These are phyloP conservation scores for Stercorarius parasiticus DNA, from an alignment of 2,113 vertebrate genomes.

Conservation along the genomic window DNA sequence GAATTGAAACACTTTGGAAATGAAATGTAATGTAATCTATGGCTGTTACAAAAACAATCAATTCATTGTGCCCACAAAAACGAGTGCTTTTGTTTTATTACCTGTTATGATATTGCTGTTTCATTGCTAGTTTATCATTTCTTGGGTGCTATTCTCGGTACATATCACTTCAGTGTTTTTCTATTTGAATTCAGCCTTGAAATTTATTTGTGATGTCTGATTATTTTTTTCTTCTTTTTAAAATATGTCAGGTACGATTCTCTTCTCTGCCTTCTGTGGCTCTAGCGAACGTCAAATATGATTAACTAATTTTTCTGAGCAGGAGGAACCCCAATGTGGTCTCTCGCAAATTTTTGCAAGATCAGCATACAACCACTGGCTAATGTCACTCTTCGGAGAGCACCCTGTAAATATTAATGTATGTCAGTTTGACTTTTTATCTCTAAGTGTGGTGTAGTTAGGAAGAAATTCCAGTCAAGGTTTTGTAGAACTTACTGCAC, in stretches of 20 bases:
- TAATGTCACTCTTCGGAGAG: neutral
- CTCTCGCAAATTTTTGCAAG: constrained; percentile 11
- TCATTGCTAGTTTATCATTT: neutral
- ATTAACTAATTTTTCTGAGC: constrained; percentile 15
- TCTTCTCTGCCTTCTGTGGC: neutral
- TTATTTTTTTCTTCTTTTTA: neutral
- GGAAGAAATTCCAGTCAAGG: neutral
- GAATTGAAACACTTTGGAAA: constrained; percentile 47
- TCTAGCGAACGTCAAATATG: constrained; percentile 8
- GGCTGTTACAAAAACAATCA: constrained; percentile 26
- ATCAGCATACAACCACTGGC: neutral
- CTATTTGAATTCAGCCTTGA: neutral
- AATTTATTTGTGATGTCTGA: constrained; percentile 9
- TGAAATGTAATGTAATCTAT: constrained; percentile 33
- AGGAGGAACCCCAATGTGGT: neutral
- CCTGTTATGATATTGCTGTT: neutral
- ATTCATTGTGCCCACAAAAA: constrained; percentile 22
- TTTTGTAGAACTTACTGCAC: neutral
- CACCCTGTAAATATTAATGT: constrained; percentile 17
- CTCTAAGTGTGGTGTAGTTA: neutral
- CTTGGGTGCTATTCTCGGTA: neutral
- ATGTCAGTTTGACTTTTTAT: neutral
- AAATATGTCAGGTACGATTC: neutral
- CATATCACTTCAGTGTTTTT: neutral
- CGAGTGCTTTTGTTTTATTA: neutral